Evolutionary conservation across 2,888 invertebrate species (phyloP), one percentile per base, ranked within the genome.

Genomic region (Sericinus montela): DNA sequence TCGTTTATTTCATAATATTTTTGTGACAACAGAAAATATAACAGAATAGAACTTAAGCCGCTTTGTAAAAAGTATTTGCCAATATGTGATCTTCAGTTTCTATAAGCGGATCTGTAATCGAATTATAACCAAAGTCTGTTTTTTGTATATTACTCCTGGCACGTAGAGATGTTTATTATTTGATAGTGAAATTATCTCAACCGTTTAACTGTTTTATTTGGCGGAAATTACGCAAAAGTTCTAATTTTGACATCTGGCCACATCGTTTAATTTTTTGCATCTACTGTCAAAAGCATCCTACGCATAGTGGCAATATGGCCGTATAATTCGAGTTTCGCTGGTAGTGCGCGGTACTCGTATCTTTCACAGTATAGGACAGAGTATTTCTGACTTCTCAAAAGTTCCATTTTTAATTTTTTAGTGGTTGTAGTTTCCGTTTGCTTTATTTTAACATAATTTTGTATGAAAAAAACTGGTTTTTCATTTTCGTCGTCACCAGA

Each of bases 401-500:
- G 77, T 82, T 86, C 78, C 69, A 75, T 75, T 85, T 84, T 84
- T 72, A 65, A 75, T 76, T 87, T 87, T 82, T 80, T 79, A 68
- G 79, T 80, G 76, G 65, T 79, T 72, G 67, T 72, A 71, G 62
- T 64, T 68, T 74, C 67, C 78, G 75, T 82, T 81, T 83, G 80
- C 69, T 63, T 73, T 67, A 61, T 73, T 80, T 81, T 78, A 68
- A 68, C 61, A 59, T 62, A 64, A 73, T 77, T 77, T 67, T 69
- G 69, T 73, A 63, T 70, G 67, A 69, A 79, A 84, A 77, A 73
- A 75, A 69, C 65, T 65, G 65, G 63, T 75, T 74, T 83, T 84
- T 83, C 69, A 72, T 78, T 75, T 84, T 75, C 80, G 73, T 86
- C 88, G 88, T 88, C 88, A 88, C 80, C 88, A 88, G 76, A 77